Percentiles rank a stretch among this genome's conserved stretches.
Evolutionary conservation across 2,113 vertebrate genomes (phyloP).

Genomic region (Protomyctophum bolini): DNA sequence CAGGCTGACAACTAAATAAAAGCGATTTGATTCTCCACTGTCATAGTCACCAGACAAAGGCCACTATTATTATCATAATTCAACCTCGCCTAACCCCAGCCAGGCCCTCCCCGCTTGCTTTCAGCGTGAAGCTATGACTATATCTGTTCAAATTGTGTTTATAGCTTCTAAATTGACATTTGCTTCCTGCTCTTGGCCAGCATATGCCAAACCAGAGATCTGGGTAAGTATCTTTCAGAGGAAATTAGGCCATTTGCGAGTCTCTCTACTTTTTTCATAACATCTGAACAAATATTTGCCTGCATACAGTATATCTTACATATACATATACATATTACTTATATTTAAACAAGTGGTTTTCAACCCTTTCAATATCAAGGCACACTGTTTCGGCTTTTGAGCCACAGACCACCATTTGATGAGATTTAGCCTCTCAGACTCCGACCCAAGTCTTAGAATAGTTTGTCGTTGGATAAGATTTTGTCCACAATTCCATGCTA

Average conservation of each 20-base stretch:
- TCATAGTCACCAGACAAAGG: not conserved
- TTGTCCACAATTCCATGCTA: no score
- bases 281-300: slow-evolving; percentile 33
- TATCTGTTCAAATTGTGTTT: slow-evolving; percentile 22
- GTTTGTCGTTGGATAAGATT: no score
- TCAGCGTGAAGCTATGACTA: not conserved
- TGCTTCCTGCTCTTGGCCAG: slow-evolving; percentile 29
- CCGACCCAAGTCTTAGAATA: no score
- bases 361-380: no score
- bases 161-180: slow-evolving; percentile 41
- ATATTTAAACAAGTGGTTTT: no score
- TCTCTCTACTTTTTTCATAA: slow-evolving; percentile 35
- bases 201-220: slow-evolving; percentile 19
- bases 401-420: no score
- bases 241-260: slow-evolving; percentile 41
- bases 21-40: not conserved
- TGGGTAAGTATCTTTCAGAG: slow-evolving; percentile 34
- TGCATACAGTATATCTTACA: slow-evolving; percentile 12
- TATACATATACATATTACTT: no score
- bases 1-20: not conserved
- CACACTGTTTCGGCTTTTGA: no score
- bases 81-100: not conserved
- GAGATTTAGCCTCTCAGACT: no score
- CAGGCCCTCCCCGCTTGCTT: not conserved
- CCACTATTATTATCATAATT: slow-evolving; percentile 7